phyloP scores from a whole-genome alignment of 1,140 invertebrate species.

The Microplitis demolitor region DNA sequence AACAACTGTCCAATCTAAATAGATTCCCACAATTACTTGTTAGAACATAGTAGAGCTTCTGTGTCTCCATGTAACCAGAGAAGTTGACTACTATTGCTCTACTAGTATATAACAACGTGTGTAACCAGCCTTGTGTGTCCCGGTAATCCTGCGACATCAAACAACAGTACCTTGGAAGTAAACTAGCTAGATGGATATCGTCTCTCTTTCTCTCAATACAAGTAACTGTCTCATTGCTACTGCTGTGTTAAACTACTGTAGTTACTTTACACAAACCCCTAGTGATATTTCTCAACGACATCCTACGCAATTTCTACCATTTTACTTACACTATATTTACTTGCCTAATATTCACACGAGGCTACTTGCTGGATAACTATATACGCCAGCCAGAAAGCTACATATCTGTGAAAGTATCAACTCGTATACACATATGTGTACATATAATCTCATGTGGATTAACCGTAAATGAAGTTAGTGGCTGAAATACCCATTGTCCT shows the following conservation, averaged over 20 bases:
- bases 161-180: constrained; percentile 23
- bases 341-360: too few species aligned
- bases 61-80: constrained; percentile 1
- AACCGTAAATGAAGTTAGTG: too few species aligned
- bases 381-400: too few species aligned
- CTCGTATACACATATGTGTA: too few species aligned
- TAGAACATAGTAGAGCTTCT: neutral
- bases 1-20: constrained; percentile 22
- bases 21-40: constrained; percentile 14
- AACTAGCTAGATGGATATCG: constrained; percentile 3
- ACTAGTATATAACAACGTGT: constrained; percentile 20
- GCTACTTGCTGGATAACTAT: too few species aligned
- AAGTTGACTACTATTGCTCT: constrained; percentile 18
- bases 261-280: neutral
- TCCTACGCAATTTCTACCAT: too few species aligned
- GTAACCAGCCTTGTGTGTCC: constrained; percentile 25
- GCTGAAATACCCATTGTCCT: too few species aligned
- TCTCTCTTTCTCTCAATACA: neutral
- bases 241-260: too few species aligned
- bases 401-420: too few species aligned
- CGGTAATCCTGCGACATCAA: constrained; percentile 25
- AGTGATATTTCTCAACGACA: neutral
- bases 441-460: too few species aligned
- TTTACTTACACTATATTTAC: too few species aligned
- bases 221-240: neutral